Evolutionary conservation across 2,113 vertebrate species (phyloP), one percentile per base, ranked within the genome.

Genomic region (Sturnus vulgaris): DNA sequence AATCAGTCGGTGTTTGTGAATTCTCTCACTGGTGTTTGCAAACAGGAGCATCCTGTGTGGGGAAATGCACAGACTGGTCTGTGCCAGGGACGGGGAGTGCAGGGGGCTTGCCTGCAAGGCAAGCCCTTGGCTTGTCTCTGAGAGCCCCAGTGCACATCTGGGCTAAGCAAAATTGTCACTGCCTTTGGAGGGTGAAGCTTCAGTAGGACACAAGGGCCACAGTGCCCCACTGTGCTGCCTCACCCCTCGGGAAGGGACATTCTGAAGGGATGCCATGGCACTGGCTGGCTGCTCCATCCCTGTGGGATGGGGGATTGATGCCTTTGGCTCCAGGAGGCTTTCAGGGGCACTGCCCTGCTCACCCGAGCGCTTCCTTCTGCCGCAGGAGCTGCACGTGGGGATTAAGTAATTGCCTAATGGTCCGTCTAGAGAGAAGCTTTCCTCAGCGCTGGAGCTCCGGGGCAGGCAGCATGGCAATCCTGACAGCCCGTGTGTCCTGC

Each of bases 51-150:
- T 39, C 59, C 57, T 88, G 24, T 31, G 70, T 17, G 7, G 52
- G 15, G 66, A 47, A 82, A 70, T 4, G 30, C 33, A 42, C 44
- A 61, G 76, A 31, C 5, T 9, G 0, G 12, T 37, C 39, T 31
- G 28, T 64, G 37, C 79, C 33, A 23, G 86, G 82, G 13, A 7
- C 61, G 23, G 47, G 46, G 46, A 60, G 7, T 6, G 9, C 21
- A 0, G 2, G 49, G 21, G 6, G 12, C n/a, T 76, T 69, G 40
- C 63, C 16, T 56, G 60, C 50, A 81, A 42, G 40, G 10, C 19
- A 12, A 10, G 12, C 9, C 39, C 17, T 65, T 5, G 2, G 49
- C 16, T 24, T 1, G 0, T 46, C 44, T 19, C 4, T 15, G 44
- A 59, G 49, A 59, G 35, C 10, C 27, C 24, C 49, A 31, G 33